phyloP scores from a whole-genome alignment of 1,140 invertebrate genomes.

The Anastrepha ludens region DNA sequence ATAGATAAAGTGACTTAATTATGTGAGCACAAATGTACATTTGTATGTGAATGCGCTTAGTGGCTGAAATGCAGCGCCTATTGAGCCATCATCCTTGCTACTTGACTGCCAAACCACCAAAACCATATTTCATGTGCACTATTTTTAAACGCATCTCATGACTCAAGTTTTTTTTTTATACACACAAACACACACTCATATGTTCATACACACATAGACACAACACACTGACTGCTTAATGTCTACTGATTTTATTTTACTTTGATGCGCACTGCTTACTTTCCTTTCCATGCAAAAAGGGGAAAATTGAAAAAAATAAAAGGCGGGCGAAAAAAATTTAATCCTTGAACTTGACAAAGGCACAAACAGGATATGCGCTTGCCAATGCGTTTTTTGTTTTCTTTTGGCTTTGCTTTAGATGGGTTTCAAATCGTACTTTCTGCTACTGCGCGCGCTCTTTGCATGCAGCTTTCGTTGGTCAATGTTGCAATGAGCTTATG shows the following conservation, averaged over 20 bases:
- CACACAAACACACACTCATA: not conserved
- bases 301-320: not conserved
- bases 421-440: not conserved
- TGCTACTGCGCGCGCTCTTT: slow-evolving; percentile 33
- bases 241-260: slow-evolving; percentile 17
- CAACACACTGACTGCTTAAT: slow-evolving; percentile 1
- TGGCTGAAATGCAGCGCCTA: not conserved
- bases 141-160: not conserved
- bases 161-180: not conserved
- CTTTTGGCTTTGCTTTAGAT: not conserved
- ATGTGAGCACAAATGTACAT: no score
- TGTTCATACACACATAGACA: not conserved
- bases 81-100: slow-evolving; percentile 9
- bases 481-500: slow-evolving; percentile 51
- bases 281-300: not conserved
- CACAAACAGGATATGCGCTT: slow-evolving; percentile 51
- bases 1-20: no score
- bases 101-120: slow-evolving; percentile 12
- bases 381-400: not conserved
- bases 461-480: slow-evolving; percentile 9
- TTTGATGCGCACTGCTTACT: not conserved
- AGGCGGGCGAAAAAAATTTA: not conserved
- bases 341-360: slow-evolving; percentile 52
- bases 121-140: slow-evolving; percentile 40
- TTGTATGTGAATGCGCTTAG: not conserved